Evolutionary conservation across 2,113 vertebrate species (phyloP).

Genomic region (Turnix velox): DNA sequence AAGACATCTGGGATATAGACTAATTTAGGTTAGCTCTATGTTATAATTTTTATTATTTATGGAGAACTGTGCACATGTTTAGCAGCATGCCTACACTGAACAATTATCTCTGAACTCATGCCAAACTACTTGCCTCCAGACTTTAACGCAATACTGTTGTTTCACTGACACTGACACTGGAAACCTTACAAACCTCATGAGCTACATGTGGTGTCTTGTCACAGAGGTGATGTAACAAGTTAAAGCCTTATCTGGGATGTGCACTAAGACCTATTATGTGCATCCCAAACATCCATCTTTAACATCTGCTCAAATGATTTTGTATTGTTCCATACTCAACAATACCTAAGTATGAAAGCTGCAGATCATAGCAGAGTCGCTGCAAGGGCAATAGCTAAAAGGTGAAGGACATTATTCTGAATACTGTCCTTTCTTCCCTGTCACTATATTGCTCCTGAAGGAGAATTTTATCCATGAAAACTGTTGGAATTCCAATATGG

Average conservation of each 20-base stretch:
- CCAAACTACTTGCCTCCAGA: not conserved
- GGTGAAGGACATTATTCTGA: not conserved
- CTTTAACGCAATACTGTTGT: accelerated
- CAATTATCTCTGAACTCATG: not conserved
- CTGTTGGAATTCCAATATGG: slow-evolving; percentile 39
- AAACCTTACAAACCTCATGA: not conserved
- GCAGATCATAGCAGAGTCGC: not conserved
- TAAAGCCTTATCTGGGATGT: not conserved
- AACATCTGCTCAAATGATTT: not conserved
- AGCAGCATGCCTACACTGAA: not conserved
- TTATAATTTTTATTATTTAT: not conserved
- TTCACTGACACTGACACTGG: not conserved
- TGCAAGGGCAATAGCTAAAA: not conserved
- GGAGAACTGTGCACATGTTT: not conserved
- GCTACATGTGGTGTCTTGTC: accelerated
- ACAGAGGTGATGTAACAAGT: not conserved
- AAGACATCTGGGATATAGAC: not conserved
- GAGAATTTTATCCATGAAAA: slow-evolving; percentile 41
- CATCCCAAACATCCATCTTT: not conserved
- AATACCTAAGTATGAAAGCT: not conserved
- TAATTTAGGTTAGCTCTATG: not conserved
- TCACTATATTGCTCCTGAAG: not conserved
- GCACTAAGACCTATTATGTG: not conserved
- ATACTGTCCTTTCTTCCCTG: not conserved
- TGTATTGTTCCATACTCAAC: not conserved